Evolutionary conservation across 2,113 vertebrate species (phyloP), one percentile per base, ranked within the genome.

Genomic region (Thryonomys swinderianus): DNA sequence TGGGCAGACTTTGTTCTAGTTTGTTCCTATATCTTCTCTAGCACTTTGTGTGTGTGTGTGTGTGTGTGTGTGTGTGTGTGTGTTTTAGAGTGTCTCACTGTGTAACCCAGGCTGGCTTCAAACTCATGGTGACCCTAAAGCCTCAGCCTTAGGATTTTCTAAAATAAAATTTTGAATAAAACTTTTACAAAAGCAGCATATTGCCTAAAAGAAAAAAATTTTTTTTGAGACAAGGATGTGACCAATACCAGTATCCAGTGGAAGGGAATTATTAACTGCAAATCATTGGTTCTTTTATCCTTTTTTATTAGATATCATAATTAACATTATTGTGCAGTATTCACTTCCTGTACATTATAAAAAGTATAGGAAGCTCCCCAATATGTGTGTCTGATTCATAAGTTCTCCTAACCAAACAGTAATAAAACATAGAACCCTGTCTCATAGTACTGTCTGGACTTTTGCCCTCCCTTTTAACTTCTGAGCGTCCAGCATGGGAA

Each of bases 111-210:
- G 16, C 55, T 17, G 16, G 55, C 55, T 16, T 55, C 55, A 55
- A 55, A 55, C 55, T 55, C 12, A 13, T 55, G 55, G 55, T 55
- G 55, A 55, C 17, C 8, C 55, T 55, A 55, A 55, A 16, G 55
- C 55, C 12, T 55, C 55, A 55, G 55, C 55, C 55, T 55, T 17
- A 55, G 55, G 55, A 55, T 94, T 76, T 80, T 59, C n/a, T 85
- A 40, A n/a, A 94, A 59, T 86, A 2, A 90, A 76, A 55, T 93
- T 95, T 74, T 90, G 61, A 79, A 88, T 79, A 85, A 64, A 84
- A 48, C 21, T 79, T 89, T 94, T 91, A 67, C 2, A 76, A 81
- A 96, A 90, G 40, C 14, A 57, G 61, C 85, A 57, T 3, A 40
- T 81, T 90, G 17, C n/a, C n/a, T n/a, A n/a, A n/a, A n/a, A n/a